Base-by-base conservation (phyloP, 2,888 invertebrate genomes). In the Lasioglossum oenotherae region DNA sequence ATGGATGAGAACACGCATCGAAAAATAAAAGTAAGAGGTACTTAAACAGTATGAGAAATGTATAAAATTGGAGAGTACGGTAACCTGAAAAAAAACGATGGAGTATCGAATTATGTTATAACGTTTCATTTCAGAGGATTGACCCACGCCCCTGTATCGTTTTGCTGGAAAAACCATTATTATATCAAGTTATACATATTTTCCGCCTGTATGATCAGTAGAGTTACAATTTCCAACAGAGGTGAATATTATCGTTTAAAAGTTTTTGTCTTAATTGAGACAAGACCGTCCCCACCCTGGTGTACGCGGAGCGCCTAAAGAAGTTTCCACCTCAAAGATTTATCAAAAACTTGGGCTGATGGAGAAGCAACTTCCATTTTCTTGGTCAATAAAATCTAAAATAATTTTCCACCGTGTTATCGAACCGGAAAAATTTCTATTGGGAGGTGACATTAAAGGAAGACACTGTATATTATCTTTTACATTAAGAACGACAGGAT, bases 391-490 rank as follows among this genome's bases (percentile, higher is more conserved):
- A 16, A 64, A 64, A 64, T 64, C 64, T 16, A 0, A 14, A 31
- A 31, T 4, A 64, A 31, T 64, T 2, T 14, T 4, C 6, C 19
- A 0, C 16, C 0, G 31, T 31, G 12, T 16, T 31, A 64, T 31
- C 16, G 64, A 16, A 14, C 2, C 2, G 6, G 16, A 19, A 31
- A 31, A 31, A 23, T 31, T 27, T 27, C 5, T 23, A 0, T 23
- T 16, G 16, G 31, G 6, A 0, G 31, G 3, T 1, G 64, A 8
- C 19, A 64, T 31, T 19, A 64, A 64, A 31, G 64, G 64, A 0
- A 14, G 35, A 23, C 19, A 23, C 4, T 19, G 69, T 71, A n/a
- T 77, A 69, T 69, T 69, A 83, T 67, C 49, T 81, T 78, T 27
- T 16, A 64, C 19, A 5, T 75, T 23, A 60, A 72, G 71, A 75